phyloP scores from a whole-genome alignment of 2,797 vertebrate species.

The Leuciscus waleckii region DNA sequence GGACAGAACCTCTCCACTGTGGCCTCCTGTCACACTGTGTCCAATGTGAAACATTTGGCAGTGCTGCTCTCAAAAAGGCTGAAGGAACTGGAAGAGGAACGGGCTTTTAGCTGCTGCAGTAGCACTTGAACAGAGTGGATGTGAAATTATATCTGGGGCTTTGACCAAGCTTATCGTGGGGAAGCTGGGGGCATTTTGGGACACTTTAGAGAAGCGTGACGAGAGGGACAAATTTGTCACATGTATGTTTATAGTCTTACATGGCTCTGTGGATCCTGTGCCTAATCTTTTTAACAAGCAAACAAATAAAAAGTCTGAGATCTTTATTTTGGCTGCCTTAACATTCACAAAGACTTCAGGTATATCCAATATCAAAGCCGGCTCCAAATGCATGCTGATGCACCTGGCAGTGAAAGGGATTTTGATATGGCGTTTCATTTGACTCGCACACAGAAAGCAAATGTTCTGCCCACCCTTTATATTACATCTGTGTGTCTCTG shows the following conservation, averaged over 20 bases:
- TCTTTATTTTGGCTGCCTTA: background rate
- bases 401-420: conserved; percentile 29
- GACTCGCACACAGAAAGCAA: conserved; percentile 6
- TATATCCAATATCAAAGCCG: conserved; percentile 1
- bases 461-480: conserved; percentile 1
- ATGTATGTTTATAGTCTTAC: background rate
- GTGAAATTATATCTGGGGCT: conserved; percentile 35
- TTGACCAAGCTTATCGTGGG: conserved; percentile 13
- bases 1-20: conserved; percentile 41
- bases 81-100: conserved; percentile 9
- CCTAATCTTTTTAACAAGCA: conserved; percentile 12
- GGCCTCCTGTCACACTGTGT: conserved; percentile 54
- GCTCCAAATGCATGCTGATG: conserved; percentile 1
- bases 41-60: conserved; percentile 27
- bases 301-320: background rate
- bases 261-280: background rate
- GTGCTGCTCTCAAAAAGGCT: conserved; percentile 36
- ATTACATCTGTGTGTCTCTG: background rate
- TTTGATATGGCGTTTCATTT: background rate
- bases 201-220: conserved; percentile 1
- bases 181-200: conserved; percentile 13
- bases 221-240: conserved; percentile 5
- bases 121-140: conserved; percentile 47
- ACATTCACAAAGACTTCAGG: background rate
- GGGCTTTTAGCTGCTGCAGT: conserved; percentile 12